A percentile compares a stretch with the other conserved stretches of the same genome.
phyloP scores from a whole-genome alignment of 2,888 invertebrate genomes.

The Drosophila rellima region DNA sequence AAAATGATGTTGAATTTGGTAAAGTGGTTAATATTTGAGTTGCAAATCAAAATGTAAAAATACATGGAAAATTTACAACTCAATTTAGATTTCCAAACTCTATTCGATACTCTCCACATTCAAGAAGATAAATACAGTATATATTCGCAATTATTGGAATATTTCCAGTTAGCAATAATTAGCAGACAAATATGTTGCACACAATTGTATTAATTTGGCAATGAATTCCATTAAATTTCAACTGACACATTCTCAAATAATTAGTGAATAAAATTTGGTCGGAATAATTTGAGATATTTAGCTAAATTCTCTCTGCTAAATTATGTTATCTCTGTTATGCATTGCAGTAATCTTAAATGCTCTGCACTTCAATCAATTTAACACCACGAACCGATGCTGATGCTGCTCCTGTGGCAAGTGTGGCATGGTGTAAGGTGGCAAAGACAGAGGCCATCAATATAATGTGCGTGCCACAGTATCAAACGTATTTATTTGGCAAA shows the following conservation, averaged over 20 bases:
- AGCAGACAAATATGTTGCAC: neutral
- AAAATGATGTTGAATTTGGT: too few species aligned
- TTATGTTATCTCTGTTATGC: neutral
- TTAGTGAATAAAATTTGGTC: neutral
- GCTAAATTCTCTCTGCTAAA: too few species aligned
- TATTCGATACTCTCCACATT: too few species aligned
- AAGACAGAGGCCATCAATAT: constrained; percentile 50
- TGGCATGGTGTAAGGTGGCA: constrained; percentile 5
- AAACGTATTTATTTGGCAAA: constrained; percentile 70
- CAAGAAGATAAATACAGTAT: neutral
- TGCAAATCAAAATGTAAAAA: too few species aligned
- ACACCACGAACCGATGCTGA: constrained; percentile 20
- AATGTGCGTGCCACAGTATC: constrained; percentile 67
- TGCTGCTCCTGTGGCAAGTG: neutral
- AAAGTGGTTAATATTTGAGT: too few species aligned
- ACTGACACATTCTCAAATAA: constrained; percentile 2
- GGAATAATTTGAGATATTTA: neutral
- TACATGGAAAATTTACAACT: too few species aligned
- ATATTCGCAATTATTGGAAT: neutral
- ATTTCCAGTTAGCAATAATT: neutral
- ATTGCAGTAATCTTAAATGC: constrained; percentile 19
- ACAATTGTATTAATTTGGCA: neutral
- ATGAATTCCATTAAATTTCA: neutral
- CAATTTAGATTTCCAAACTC: too few species aligned
- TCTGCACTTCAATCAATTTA: constrained; percentile 58